Evolutionary conservation across 2,888 invertebrate species (phyloP).

Genomic region (Cheilosia soror): DNA sequence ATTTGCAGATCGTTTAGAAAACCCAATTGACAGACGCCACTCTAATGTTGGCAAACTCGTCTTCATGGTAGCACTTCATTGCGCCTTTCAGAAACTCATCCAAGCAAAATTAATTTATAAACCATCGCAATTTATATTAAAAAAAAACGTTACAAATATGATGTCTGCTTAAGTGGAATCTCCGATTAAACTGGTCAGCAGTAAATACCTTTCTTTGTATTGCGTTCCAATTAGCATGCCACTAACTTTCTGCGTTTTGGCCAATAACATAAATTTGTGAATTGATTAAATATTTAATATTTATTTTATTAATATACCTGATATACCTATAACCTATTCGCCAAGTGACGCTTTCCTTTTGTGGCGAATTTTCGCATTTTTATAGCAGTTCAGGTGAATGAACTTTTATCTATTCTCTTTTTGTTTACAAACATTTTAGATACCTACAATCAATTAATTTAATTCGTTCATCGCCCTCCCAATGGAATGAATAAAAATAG

Average conservation of each 20-base stretch:
- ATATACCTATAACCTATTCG: no score
- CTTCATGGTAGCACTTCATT: no score
- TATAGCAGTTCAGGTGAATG: not conserved
- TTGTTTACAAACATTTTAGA: conserved; percentile 14
- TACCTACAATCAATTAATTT: not conserved
- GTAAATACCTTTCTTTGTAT: not conserved
- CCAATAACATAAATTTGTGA: not conserved
- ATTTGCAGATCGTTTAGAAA: no score
- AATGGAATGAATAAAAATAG: conserved; percentile 19
- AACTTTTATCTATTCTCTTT: conserved; percentile 14
- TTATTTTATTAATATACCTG: no score
- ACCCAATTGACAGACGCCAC: no score
- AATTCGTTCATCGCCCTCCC: not conserved
- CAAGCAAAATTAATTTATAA: no score
- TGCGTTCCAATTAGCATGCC: conserved; percentile 12
- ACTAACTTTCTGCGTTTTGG: conserved; percentile 5
- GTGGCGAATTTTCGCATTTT: not conserved
- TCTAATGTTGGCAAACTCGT: no score
- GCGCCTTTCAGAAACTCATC: no score
- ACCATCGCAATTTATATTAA: no score
- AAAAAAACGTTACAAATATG: not conserved
- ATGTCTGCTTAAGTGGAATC: not conserved
- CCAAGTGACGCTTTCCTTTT: no score
- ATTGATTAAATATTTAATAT: not conserved
- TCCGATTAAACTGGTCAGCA: not conserved